Evolutionary conservation across 1,140 invertebrate genomes (phyloP).

Genomic region (Lanistes nyassanus): DNA sequence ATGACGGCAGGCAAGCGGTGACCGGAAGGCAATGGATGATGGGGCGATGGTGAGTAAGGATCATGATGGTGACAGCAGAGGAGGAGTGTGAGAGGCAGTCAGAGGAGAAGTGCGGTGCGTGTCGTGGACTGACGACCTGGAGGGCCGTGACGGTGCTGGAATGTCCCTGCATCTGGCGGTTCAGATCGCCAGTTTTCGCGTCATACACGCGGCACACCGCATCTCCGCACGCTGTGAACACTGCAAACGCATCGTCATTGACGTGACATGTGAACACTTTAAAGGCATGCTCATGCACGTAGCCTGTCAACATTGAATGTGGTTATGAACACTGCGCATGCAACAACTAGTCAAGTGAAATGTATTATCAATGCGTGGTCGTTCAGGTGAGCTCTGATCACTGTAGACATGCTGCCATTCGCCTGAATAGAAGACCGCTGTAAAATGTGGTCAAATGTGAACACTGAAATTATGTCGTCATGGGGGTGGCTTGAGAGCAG

Average conservation of each 20-base stretch:
- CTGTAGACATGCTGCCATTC: too few species aligned
- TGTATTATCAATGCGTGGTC: too few species aligned
- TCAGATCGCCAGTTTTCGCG: slow-evolving; percentile 69
- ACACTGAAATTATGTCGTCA: too few species aligned
- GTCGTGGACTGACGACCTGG: slow-evolving; percentile 46
- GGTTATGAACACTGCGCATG: neutral
- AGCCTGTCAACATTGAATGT: neutral
- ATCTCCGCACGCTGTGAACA: slow-evolving; percentile 70
- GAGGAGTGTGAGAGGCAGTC: neutral
- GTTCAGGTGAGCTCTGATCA: too few species aligned
- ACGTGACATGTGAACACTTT: neutral
- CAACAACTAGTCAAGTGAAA: neutral
- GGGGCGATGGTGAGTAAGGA: neutral
- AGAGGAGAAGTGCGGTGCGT: neutral
- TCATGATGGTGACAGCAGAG: neutral
- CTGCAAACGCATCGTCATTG: slow-evolving; percentile 49
- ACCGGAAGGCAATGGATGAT: neutral
- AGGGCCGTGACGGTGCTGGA: slow-evolving; percentile 65
- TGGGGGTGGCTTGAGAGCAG: too few species aligned
- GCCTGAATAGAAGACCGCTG: too few species aligned
- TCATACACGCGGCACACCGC: slow-evolving; percentile 66
- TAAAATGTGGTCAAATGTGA: neutral
- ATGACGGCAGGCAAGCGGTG: too few species aligned
- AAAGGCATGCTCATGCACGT: neutral
- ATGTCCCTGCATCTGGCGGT: slow-evolving; percentile 66